Conservation (phyloP, 2,113 vertebrate species). For the Camelus bactrianus region DNA sequence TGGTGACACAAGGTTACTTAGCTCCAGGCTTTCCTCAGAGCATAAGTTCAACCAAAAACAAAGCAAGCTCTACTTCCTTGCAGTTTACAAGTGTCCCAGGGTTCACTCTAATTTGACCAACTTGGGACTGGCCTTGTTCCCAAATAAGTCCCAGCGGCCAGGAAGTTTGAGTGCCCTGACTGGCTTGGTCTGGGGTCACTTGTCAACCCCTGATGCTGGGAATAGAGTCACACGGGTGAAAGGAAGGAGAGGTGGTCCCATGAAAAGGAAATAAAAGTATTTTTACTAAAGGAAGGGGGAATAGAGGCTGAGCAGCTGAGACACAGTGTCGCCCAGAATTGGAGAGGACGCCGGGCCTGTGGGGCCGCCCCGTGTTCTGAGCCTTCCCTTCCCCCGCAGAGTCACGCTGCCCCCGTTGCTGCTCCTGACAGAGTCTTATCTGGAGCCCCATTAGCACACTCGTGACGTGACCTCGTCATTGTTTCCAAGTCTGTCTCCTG, state of each 20-base stretch:
- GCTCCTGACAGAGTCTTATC: background rate
- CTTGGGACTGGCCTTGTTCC: background rate
- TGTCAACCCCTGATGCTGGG: background rate
- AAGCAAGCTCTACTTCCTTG: background rate
- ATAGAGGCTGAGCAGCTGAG: background rate
- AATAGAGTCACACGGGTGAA: background rate
- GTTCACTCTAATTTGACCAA: background rate
- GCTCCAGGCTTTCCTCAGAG: background rate
- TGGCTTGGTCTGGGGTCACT: background rate
- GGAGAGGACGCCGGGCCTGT: background rate
- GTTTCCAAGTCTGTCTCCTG: background rate
- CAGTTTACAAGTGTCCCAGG: background rate
- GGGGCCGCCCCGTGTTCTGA: background rate
- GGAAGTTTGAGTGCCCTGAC: background rate
- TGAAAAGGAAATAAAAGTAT: background rate
- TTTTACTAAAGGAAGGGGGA: background rate
- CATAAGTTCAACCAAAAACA: background rate
- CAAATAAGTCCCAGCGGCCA: background rate
- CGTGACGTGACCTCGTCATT: background rate
- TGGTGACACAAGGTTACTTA: background rate
- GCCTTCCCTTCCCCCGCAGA: background rate
- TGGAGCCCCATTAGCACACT: background rate
- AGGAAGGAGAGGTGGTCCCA: background rate
- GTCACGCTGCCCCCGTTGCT: background rate
- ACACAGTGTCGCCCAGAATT: background rate